These are phyloP conservation scores for Aulostomus chinensis DNA, from an alignment of 2,797 vertebrate genomes.

Conservation along the genomic window DNA sequence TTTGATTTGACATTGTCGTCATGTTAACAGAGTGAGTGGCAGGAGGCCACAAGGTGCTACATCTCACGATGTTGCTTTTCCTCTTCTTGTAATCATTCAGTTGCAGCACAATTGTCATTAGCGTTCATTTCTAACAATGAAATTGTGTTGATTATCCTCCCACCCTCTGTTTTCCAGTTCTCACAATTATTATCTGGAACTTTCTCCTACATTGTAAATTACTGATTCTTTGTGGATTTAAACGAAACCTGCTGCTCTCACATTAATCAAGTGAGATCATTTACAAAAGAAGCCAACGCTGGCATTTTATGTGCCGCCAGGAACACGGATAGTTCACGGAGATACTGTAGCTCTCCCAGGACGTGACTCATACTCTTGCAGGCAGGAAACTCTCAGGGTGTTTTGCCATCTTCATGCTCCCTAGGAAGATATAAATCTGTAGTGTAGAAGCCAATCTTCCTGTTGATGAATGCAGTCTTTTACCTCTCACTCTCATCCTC, in stretches of 20 bases:
- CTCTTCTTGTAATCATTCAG: no score
- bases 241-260: neutral
- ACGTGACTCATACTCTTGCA: constrained; percentile 42
- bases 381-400: constrained; percentile 33
- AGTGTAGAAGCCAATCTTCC: constrained; percentile 17
- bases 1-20: no score
- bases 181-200: no score
- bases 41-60: no score
- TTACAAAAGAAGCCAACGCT: neutral
- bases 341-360: constrained; percentile 28
- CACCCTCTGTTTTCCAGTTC: no score
- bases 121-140: no score
- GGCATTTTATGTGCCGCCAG: neutral
- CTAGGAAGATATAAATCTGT: constrained; percentile 28
- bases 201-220: no score
- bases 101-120: no score
- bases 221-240: no score
- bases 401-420: constrained; percentile 38
- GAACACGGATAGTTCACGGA: constrained; percentile 17
- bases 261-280: neutral
- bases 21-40: no score
- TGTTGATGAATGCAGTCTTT: constrained; percentile 37
- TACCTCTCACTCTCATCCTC: constrained; percentile 22
- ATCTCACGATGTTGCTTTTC: no score
- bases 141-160: no score